These are phyloP conservation scores for Holocentrus rufus DNA, from an alignment of 2,797 vertebrate genomes.

Conservation along the genomic window DNA sequence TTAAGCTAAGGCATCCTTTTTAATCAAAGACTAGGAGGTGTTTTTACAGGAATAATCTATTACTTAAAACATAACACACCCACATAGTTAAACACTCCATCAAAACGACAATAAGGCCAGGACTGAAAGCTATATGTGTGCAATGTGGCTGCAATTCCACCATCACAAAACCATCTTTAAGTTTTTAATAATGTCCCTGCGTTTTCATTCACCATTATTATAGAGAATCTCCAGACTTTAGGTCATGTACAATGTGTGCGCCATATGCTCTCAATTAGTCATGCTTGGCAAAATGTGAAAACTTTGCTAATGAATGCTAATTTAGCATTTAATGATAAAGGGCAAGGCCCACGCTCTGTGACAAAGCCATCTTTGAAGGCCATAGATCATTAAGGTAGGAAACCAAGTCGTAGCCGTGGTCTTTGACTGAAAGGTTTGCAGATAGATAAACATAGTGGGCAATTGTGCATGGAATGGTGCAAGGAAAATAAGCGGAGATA, in stretches of 20 bases:
- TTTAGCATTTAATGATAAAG: slow-evolving; percentile 75
- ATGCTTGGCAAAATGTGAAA: slow-evolving; percentile 39
- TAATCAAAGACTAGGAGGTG: too few species aligned
- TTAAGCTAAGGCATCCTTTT: not conserved
- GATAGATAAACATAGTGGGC: not conserved
- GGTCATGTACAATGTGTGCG: slow-evolving; percentile 22
- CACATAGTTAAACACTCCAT: not conserved
- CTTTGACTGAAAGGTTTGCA: slow-evolving; percentile 7
- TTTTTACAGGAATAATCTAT: too few species aligned
- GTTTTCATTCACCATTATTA: not conserved
- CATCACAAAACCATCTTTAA: not conserved
- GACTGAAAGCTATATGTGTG: not conserved
- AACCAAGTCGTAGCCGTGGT: not conserved
- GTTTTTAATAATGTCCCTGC: not conserved
- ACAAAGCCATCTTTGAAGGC: slow-evolving; percentile 39
- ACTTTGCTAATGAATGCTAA: slow-evolving; percentile 65
- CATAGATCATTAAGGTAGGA: slow-evolving; percentile 36
- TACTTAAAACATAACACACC: not conserved
- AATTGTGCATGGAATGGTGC: not conserved
- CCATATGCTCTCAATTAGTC: slow-evolving; percentile 54
- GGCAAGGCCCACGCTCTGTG: slow-evolving; percentile 53
- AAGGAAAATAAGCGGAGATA: not conserved
- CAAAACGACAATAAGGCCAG: not conserved
- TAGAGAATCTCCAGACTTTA: slow-evolving; percentile 10
- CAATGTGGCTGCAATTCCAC: not conserved